phyloP scores from a whole-genome alignment of 1,140 invertebrate genomes.

The Heliothis virescens region DNA sequence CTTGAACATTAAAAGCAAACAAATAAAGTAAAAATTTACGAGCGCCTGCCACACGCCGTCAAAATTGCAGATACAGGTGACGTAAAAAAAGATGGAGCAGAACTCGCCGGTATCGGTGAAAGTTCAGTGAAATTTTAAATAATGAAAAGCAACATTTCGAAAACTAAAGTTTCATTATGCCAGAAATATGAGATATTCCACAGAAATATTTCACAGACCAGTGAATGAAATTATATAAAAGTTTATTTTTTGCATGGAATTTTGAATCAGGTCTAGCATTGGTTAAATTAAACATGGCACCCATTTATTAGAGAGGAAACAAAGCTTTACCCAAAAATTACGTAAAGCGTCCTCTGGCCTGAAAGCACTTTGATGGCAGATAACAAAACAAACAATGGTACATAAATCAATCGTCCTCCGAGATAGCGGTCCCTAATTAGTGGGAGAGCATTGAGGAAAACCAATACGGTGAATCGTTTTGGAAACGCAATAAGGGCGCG shows the following conservation, averaged over 20 bases:
- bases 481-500: constrained; percentile 42
- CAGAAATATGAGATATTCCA: not conserved
- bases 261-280: no score
- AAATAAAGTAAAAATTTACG: constrained; percentile 79
- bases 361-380: constrained; percentile 25
- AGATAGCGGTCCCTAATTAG: constrained; percentile 25
- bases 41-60: constrained; percentile 64
- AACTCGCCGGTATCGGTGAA: not conserved
- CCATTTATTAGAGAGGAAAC: constrained; percentile 9
- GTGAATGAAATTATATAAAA: not conserved
- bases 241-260: not conserved
- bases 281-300: constrained; percentile 8
- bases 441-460: constrained; percentile 38
- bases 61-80: constrained; percentile 69
- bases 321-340: constrained; percentile 40
- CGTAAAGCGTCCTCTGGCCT: constrained; percentile 13
- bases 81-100: constrained; percentile 56
- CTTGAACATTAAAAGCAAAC: constrained; percentile 56
- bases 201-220: not conserved
- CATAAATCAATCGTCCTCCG: constrained; percentile 36
- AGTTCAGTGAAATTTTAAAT: not conserved
- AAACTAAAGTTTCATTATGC: not conserved
- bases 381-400: constrained; percentile 41
- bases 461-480: constrained; percentile 48
- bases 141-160: not conserved